Evolutionary conservation across 2,888 invertebrate genomes (phyloP), one percentile per base, ranked within the genome.

Genomic region (Rapana venosa): DNA sequence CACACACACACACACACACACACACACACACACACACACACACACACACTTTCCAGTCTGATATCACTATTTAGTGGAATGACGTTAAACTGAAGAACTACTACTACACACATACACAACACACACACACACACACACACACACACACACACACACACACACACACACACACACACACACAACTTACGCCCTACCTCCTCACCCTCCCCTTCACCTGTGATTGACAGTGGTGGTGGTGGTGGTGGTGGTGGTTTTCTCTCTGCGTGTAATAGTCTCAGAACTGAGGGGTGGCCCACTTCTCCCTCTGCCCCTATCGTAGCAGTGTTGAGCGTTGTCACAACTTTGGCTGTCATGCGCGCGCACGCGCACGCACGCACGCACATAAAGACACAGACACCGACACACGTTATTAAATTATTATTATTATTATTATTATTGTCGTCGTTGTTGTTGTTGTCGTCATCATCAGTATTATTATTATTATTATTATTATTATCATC

Each of bases 21-120:
- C 81, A 81, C 81, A 47, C 81, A 26, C 81, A 81, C 81, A 81
- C 81, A 26, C 81, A 81, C 81, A 36, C 26, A 81, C 81, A 36
- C 81, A 81, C 81, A 81, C 79, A 81, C 79, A 36, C 79, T 36
- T n/a, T n/a, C n/a, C n/a, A n/a, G n/a, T n/a, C n/a, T n/a, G n/a
- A n/a, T n/a, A n/a, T n/a, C n/a, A n/a, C n/a, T n/a, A n/a, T n/a
- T n/a, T n/a, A n/a, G n/a, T n/a, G n/a, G n/a, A n/a, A n/a, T n/a
- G n/a, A n/a, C n/a, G n/a, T n/a, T n/a, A n/a, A n/a, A n/a, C n/a
- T n/a, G n/a, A n/a, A n/a, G n/a, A n/a, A n/a, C n/a, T n/a, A n/a
- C n/a, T n/a, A n/a, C n/a, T n/a, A 77, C 32, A 32, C 77, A 77
- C 77, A 32, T 4, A 79, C 32, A 79, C 32, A 35, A 8, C 35